Percentiles rank a stretch among this genome's conserved stretches.
Conservation (phyloP, 1,140 invertebrate genomes). For the Eufriesea mexicana region DNA sequence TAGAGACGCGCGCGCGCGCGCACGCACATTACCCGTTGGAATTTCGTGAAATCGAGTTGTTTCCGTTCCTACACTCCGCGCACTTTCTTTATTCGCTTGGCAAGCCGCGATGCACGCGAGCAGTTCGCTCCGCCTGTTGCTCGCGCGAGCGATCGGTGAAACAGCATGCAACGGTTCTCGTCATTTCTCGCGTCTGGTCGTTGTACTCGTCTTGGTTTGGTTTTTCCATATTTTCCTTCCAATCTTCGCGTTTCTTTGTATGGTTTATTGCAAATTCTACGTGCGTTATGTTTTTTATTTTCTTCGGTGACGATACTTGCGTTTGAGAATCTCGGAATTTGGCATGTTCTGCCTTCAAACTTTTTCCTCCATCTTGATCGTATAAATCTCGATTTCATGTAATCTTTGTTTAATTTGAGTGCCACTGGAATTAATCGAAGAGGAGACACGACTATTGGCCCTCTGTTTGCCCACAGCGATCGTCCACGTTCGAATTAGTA, state of each 20-base stretch:
- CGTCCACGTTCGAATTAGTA: neutral
- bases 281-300: no score
- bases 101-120: neutral
- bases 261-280: no score
- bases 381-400: neutral
- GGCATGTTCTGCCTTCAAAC: no score
- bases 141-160: neutral
- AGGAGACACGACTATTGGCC: conserved; percentile 37
- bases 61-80: no score
- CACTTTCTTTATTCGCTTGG: neutral
- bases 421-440: neutral
- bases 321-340: neutral
- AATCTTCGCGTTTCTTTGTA: no score
- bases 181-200: no score
- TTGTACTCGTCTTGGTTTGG: no score
- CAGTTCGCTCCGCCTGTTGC: conserved; percentile 17
- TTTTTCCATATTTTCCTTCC: no score
- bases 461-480: neutral
- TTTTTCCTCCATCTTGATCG: neutral
- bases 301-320: neutral
- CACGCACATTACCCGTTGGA: neutral
- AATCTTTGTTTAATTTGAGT: neutral
- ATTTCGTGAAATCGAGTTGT: conserved; percentile 33
- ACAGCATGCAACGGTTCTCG: neutral
- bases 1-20: neutral